Conservation (phyloP, 2,888 invertebrate genomes). For the Eretmocerus hayati region DNA sequence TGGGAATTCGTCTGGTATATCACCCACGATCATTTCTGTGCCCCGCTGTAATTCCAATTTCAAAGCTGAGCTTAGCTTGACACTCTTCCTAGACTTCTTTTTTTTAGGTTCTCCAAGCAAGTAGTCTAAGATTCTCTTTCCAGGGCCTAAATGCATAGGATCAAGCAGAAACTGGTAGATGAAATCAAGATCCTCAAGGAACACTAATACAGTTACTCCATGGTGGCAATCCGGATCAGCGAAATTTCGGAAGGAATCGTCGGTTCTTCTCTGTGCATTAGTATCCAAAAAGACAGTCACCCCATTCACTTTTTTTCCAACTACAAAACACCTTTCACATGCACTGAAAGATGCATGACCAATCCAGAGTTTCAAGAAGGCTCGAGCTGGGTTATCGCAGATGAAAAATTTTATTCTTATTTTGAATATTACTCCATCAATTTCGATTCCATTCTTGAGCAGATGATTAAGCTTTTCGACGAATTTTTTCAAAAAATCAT, state of each 20-base stretch:
- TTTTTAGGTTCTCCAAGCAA: not conserved
- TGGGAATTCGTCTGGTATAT: constrained; percentile 22
- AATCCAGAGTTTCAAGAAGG: not conserved
- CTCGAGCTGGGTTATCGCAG: not conserved
- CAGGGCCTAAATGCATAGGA: constrained; percentile 16
- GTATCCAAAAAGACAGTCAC: not conserved
- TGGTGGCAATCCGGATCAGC: not conserved
- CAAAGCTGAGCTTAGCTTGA: not conserved
- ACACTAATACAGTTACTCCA: not conserved
- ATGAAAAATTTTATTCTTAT: not conserved
- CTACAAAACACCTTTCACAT: not conserved
- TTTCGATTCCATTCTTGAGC: not conserved
- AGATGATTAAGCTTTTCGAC: not conserved
- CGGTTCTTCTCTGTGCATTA: not conserved
- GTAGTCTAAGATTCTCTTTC: constrained; percentile 10
- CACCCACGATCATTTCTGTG: constrained; percentile 2
- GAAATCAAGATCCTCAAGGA: constrained; percentile 2
- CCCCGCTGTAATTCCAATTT: constrained; percentile 4
- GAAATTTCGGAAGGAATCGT: not conserved
- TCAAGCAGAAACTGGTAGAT: constrained; percentile 16
- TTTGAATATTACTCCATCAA: not conserved
- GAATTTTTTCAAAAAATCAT: not conserved
- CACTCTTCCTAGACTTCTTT: not conserved
- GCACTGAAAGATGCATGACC: not conserved
- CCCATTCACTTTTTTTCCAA: not conserved